Percentiles rank a stretch among this genome's conserved stretches.
These are phyloP conservation scores for Euphonia xanthogaster DNA, from an alignment of 2,797 vertebrate genomes.

Conservation along the genomic window DNA sequence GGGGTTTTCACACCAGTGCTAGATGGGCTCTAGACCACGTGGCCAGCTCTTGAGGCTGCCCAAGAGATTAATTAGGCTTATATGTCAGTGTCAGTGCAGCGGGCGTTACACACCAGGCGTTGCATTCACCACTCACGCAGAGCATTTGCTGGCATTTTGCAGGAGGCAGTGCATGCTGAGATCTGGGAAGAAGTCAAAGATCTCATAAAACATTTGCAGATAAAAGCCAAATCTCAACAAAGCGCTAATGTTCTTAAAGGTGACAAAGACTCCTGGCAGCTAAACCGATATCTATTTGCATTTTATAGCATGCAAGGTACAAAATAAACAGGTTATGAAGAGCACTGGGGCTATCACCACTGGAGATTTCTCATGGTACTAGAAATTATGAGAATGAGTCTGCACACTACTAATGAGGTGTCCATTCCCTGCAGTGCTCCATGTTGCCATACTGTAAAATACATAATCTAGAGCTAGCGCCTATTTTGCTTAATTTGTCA, in stretches of 20 bases:
- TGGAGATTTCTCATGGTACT: not conserved
- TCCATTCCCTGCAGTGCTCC: not conserved
- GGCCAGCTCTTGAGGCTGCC: not conserved
- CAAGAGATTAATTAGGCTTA: not conserved
- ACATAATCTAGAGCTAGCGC: not conserved
- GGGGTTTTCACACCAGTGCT: not conserved
- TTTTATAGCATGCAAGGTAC: not conserved
- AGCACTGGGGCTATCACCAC: not conserved
- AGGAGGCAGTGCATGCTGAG: not conserved
- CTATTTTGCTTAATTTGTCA: not conserved
- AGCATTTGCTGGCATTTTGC: not conserved
- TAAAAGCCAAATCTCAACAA: slow-evolving; percentile 14
- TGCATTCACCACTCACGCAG: not conserved
- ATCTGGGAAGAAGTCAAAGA: not conserved
- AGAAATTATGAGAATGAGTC: not conserved
- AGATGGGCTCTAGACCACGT: not conserved
- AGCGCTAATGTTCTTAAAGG: not conserved
- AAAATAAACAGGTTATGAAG: not conserved
- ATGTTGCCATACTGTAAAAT: not conserved
- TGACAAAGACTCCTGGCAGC: not conserved
- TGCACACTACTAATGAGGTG: not conserved
- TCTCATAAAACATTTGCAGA: not conserved
- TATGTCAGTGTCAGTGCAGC: not conserved
- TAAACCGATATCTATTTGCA: not conserved
- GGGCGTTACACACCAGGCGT: not conserved